phyloP scores from a whole-genome alignment of 2,888 invertebrate species.

The Therioaphis trifolii region DNA sequence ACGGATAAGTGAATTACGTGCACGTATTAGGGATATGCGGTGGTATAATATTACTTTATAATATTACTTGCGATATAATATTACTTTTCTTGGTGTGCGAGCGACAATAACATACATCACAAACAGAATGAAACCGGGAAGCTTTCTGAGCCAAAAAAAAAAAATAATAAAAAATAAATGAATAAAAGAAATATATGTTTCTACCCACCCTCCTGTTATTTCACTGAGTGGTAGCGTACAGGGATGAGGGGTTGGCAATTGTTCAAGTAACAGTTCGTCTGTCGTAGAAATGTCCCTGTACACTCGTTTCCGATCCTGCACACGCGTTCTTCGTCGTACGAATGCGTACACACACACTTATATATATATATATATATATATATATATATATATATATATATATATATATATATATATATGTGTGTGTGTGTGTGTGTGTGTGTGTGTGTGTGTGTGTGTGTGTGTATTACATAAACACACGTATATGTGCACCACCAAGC shows the following conservation, averaged over 20 bases:
- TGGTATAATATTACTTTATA: conserved; percentile 34
- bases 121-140: conserved; percentile 34
- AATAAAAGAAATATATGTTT: too few species aligned
- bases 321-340: not conserved
- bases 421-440: too few species aligned
- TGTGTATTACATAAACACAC: too few species aligned
- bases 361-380: too few species aligned
- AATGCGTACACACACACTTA: too few species aligned
- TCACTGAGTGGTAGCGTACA: not conserved
- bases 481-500: too few species aligned
- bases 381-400: too few species aligned
- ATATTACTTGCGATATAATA: too few species aligned
- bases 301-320: not conserved
- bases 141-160: conserved; percentile 49
- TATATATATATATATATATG: too few species aligned
- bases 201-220: conserved; percentile 6
- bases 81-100: conserved; percentile 35
- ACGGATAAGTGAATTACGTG: too few species aligned
- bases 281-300: conserved; percentile 44
- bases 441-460: too few species aligned
- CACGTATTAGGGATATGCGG: conserved; percentile 6
- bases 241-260: conserved; percentile 48
- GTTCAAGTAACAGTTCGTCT: conserved; percentile 59
- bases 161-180: too few species aligned
- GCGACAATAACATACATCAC: conserved; percentile 55